phyloP scores from a whole-genome alignment of 2,113 vertebrate species.

The Elephantulus edwardii region DNA sequence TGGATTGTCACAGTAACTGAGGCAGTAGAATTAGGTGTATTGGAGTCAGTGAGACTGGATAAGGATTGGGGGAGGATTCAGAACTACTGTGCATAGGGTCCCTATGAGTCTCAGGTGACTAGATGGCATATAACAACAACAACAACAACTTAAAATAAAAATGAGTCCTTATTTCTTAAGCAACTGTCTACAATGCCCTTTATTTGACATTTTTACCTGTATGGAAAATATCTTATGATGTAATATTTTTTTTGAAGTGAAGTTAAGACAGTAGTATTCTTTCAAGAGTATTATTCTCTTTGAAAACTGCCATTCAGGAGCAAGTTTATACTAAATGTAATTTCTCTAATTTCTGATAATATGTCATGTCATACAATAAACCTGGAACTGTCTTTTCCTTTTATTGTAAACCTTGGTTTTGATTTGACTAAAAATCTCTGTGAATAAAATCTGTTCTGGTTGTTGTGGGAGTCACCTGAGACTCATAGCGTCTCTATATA shows the following conservation, averaged over 20 bases:
- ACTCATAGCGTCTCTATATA: too few relatives aligned
- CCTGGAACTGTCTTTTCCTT: background rate
- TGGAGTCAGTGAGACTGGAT: too few relatives aligned
- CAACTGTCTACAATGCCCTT: conserved; percentile 50
- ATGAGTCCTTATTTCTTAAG: background rate
- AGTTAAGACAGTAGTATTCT: conserved; percentile 48
- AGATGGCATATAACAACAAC: too few relatives aligned
- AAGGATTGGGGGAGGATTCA: too few relatives aligned
- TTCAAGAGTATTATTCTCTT: conserved; percentile 41
- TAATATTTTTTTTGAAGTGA: background rate
- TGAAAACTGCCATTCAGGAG: conserved; percentile 33
- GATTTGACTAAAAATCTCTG: background rate
- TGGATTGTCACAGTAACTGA: too few relatives aligned
- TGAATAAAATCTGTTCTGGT: too few relatives aligned
- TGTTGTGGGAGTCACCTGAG: too few relatives aligned
- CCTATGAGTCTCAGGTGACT: too few relatives aligned
- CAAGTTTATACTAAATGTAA: conserved; percentile 12
- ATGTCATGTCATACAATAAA: background rate
- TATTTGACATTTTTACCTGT: conserved; percentile 60
- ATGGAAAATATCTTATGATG: background rate
- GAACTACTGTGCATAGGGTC: too few relatives aligned
- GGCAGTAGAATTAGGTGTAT: too few relatives aligned
- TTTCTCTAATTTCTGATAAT: conserved; percentile 21
- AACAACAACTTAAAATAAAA: conserved; percentile 53
- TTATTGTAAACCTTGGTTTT: background rate